Base-by-base conservation (phyloP, 2,113 vertebrate species). In the Tichodroma muraria region DNA sequence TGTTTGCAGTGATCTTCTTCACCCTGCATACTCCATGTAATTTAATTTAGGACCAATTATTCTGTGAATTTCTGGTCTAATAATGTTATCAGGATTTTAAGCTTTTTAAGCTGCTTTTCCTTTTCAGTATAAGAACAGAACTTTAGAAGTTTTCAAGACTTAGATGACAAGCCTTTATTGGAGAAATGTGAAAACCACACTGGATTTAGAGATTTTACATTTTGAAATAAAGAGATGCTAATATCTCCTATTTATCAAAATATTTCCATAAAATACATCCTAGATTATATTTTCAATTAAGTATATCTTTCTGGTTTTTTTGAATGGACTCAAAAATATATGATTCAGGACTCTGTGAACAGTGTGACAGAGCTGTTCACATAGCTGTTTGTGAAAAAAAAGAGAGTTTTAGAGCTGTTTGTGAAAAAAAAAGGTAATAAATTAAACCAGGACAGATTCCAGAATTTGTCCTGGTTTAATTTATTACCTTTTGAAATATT, bases 41-140 rank as follows among this genome's bases (percentile, higher is more conserved):
- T 91, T 96, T 80, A 96, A 95, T 95, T 95, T 95, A 94, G 14
- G 11, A 64, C 30, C 79, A 83, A 31, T 89, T 95, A 85, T 38
- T 42, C 15, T 54, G 38, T 70, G 50, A 80, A 77, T 80, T 88
- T 92, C 66, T 95, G 6, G 83, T 83, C 50, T 80, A 93, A 94
- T 56, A 80, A 4, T 56, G 45, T 82, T 91, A 93, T 66, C 33
- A 91, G 18, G 27, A 63, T 80, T 85, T 95, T 56, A 82, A 93
- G 38, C 11, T 89, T 54, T 65, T 89, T 82, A 85, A 61, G 40
- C 30, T 42, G 27, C 37, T 72, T 94, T 75, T 61, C 80, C 11
- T 53, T 87, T 88, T 63, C 16, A 30, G 4, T 30, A 9, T 77
- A 56, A 66, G 31, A 31, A 75, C 2, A 8, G 23, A 31, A 50